Percentiles rank a stretch among this genome's conserved stretches.
These are phyloP conservation scores for Strigamia maritima DNA, from an alignment of 2,888 invertebrate species.

Conservation along the genomic window DNA sequence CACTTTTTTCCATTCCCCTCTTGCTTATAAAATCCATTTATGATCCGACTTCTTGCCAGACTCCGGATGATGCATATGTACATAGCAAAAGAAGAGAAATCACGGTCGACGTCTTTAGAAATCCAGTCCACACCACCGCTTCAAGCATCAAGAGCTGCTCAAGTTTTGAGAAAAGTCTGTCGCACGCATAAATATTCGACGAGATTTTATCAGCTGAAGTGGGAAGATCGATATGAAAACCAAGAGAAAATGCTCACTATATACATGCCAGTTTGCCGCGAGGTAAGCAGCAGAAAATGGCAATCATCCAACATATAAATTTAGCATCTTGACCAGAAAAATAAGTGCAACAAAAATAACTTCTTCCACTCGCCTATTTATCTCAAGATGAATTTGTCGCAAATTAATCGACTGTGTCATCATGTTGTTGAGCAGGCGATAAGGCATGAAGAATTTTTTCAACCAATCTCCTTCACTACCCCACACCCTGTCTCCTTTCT, in stretches of 20 bases:
- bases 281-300: slow-evolving; percentile 11
- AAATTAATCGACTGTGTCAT: slow-evolving; percentile 34
- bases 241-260: slow-evolving; percentile 13
- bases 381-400: slow-evolving; percentile 15
- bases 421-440: slow-evolving; percentile 32
- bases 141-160: slow-evolving; percentile 28
- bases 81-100: background rate
- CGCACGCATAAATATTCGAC: slow-evolving; percentile 34
- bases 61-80: background rate
- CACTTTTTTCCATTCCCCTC: background rate
- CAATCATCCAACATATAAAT: slow-evolving; percentile 2
- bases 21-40: background rate
- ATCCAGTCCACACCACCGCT: slow-evolving; percentile 20
- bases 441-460: slow-evolving; percentile 19
- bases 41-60: background rate
- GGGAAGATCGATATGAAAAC: slow-evolving; percentile 20
- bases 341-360: background rate
- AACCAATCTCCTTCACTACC: background rate
- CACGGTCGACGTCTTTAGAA: background rate
- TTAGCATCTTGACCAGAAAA: background rate
- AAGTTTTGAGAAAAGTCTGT: slow-evolving; percentile 34
- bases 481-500: background rate
- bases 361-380: background rate
- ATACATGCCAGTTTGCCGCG: slow-evolving; percentile 17
- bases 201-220: slow-evolving; percentile 30